Conservation (phyloP, 2,888 invertebrate species). For the Vanessa cardui region DNA sequence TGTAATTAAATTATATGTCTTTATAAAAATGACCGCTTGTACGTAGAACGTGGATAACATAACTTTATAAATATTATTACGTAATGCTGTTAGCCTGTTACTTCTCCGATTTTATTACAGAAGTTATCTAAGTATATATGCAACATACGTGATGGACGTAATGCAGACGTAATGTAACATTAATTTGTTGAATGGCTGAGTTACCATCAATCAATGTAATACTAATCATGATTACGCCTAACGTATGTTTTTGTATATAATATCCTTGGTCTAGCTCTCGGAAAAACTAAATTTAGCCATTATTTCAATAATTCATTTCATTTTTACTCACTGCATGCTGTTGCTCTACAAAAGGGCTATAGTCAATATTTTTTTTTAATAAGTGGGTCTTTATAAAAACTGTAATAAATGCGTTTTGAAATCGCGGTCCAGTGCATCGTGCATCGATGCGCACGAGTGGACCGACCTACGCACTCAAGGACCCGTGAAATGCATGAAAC, state of each 20-base stretch:
- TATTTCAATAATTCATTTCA: neutral
- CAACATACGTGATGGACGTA: slow-evolving; percentile 38
- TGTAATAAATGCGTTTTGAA: slow-evolving; percentile 57
- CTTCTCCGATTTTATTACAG: slow-evolving; percentile 25
- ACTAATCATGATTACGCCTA: slow-evolving; percentile 11
- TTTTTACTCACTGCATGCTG: neutral
- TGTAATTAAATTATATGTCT: too few species aligned
- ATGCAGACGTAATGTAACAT: slow-evolving; percentile 34
- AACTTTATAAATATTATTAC: slow-evolving; percentile 9
- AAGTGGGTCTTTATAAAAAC: slow-evolving; percentile 15
- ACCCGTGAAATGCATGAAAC: slow-evolving; percentile 67
- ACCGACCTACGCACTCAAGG: slow-evolving; percentile 65
- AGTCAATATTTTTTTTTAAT: neutral
- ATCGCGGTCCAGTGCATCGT: slow-evolving; percentile 65
- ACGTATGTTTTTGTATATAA: slow-evolving; percentile 4
- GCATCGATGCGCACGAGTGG: slow-evolving; percentile 60
- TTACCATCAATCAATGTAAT: slow-evolving; percentile 33
- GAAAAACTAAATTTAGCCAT: neutral
- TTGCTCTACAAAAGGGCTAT: neutral
- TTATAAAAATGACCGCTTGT: too few species aligned
- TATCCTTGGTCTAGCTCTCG: slow-evolving; percentile 4
- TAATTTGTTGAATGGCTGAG: slow-evolving; percentile 32
- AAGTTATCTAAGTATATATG: slow-evolving; percentile 38
- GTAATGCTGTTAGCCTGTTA: slow-evolving; percentile 15
- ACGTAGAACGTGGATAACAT: neutral